phyloP scores from a whole-genome alignment of 2,797 vertebrate genomes.

The Sylvia borin region DNA sequence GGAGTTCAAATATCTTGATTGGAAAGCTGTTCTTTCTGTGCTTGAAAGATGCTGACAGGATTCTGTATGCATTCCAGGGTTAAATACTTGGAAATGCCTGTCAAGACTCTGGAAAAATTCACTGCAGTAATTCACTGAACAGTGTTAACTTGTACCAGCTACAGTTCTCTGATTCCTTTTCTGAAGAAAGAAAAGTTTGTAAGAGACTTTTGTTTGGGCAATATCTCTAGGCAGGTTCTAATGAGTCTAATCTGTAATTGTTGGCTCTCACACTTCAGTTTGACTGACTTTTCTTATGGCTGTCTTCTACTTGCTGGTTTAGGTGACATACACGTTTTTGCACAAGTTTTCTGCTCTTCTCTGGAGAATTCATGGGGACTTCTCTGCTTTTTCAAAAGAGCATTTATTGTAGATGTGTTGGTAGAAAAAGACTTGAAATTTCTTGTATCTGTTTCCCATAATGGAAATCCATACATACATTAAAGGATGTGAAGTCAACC shows the following conservation, averaged over 20 bases:
- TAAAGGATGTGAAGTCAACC: neutral
- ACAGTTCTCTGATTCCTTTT: neutral
- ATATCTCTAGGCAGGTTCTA: neutral
- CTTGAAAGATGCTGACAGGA: neutral
- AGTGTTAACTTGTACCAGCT: neutral
- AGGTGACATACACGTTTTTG: neutral
- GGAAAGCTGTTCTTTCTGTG: neutral
- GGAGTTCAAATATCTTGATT: neutral
- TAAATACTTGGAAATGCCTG: neutral
- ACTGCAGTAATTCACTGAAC: neutral
- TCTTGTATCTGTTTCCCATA: neutral
- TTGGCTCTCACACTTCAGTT: neutral
- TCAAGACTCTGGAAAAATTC: neutral
- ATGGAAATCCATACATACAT: rapidly evolving
- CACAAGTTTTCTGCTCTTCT: neutral
- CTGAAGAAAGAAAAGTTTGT: neutral
- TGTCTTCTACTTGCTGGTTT: neutral
- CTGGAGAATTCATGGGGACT: neutral
- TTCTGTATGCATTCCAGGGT: neutral
- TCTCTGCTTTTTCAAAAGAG: neutral
- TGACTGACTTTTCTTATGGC: neutral
- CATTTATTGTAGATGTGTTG: neutral
- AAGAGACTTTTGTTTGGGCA: neutral
- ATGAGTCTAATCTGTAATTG: neutral
- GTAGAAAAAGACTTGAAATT: neutral